Evolutionary conservation across 30 jellyfish, hydroid and myxozoan species (phyloP), one percentile per base, ranked within the genome.

Genomic region (Chironex yamaguchii): DNA sequence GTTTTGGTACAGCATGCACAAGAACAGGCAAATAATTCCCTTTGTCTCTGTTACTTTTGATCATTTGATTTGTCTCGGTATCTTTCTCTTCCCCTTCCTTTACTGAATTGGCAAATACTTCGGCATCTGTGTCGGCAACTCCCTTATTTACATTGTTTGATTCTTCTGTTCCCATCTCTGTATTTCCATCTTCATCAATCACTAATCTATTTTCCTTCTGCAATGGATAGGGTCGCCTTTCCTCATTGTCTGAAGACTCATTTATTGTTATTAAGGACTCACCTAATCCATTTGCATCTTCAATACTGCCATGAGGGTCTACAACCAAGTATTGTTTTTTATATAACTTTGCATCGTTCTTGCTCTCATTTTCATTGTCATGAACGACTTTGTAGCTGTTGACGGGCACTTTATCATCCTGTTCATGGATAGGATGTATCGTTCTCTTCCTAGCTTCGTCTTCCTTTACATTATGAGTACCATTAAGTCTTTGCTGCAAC

Each of bases 21-120:
- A 82, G 31, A 66, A 85, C 80, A 2, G 95, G 95, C 22, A 85
- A 32, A 85, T 71, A 71, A 22, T 84, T 89, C 4, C 90, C 95
- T 24, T 85, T 85, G 71, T 36, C 74, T 52, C 63, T 85, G 25
- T 85, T 85, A 3, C 50, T 50, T 21, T 49, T 71, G 11, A 85
- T 85, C 95, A 85, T 85, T 23, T 72, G 66, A 24, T 66, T 81
- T 0, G 95, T 85, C 25, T 85, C 95, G 6, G 49, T 12, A 23
- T 85, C 95, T 2, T 73, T 58, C 12, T 11, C 63, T 25, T 85
- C 95, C 3, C 89, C 89, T 4, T 68, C 89, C 42, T 71, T 71
- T 74, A 48, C 35, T 4, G 50, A 12, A 0, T 66, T 12, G 17
- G 73, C 36, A 14, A 71, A 27, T 33, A 17, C 66, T 2, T 72